phyloP scores from a whole-genome alignment of 1,140 invertebrate genomes.

The Agraylea sexmaculata region DNA sequence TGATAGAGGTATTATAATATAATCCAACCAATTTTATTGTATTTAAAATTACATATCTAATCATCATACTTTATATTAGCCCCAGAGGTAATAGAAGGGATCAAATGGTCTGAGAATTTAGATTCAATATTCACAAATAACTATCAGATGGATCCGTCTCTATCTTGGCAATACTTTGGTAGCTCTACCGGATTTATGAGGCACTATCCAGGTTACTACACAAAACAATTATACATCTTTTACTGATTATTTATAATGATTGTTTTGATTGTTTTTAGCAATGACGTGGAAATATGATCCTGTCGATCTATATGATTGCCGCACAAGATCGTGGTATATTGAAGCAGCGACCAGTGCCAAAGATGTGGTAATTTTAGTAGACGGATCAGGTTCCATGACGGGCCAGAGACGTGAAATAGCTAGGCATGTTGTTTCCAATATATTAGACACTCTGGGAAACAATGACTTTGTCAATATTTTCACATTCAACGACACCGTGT shows the following conservation, averaged over 20 bases:
- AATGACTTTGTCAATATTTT: conserved; percentile 98
- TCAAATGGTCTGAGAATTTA: conserved; percentile 73
- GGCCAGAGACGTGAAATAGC: conserved; percentile 88
- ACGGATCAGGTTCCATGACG: conserved; percentile 94
- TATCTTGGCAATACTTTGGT: conserved; percentile 96
- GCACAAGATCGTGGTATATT: conserved; percentile 88
- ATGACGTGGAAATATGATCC: conserved; percentile 60
- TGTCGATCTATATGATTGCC: conserved; percentile 79
- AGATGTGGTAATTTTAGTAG: conserved; percentile 90
- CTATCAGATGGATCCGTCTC: conserved; percentile 72
- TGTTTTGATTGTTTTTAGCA: conserved; percentile 30
- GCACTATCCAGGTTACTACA: conserved; percentile 69
- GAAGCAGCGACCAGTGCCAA: conserved; percentile 94
- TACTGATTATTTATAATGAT: not conserved
- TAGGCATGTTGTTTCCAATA: conserved; percentile 84
- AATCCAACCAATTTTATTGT: not conserved
- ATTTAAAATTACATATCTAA: conserved; percentile 1
- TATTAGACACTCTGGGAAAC: conserved; percentile 93
- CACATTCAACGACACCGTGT: conserved; percentile 66
- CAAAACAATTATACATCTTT: not conserved
- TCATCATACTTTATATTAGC: conserved; percentile 34
- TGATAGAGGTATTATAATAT: conserved; percentile 68
- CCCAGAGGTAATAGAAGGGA: conserved; percentile 51
- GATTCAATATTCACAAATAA: conserved; percentile 82
- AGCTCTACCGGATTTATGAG: conserved; percentile 91